Conservation (phyloP, 2,113 vertebrate species). For the Spilogale gracilis region DNA sequence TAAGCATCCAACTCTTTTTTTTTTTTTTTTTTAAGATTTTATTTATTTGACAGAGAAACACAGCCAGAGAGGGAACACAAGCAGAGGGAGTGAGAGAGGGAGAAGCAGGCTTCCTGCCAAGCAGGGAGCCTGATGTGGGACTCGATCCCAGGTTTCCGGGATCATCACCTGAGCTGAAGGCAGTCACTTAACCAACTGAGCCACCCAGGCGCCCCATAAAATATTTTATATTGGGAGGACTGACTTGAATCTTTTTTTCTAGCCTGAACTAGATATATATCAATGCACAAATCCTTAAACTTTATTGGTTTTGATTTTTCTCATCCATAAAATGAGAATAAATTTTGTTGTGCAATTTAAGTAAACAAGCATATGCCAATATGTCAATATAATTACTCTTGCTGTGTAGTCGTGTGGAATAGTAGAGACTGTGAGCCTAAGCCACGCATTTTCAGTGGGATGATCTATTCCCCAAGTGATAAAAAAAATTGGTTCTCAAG, state of each 20-base stretch:
- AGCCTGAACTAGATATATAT: not conserved
- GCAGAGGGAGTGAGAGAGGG: too few species aligned
- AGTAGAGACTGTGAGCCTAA: not conserved
- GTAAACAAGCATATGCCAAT: not conserved
- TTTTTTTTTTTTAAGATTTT: too few species aligned
- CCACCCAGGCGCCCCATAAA: too few species aligned
- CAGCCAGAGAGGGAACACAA: too few species aligned
- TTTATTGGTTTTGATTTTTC: not conserved
- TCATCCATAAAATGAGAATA: constrained; percentile 32
- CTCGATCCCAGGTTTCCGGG: too few species aligned
- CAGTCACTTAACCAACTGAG: too few species aligned
- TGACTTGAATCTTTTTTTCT: not conserved
- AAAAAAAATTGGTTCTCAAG: not conserved
- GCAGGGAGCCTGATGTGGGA: too few species aligned
- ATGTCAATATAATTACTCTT: not conserved
- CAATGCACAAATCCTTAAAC: not conserved
- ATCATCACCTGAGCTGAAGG: too few species aligned
- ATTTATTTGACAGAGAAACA: too few species aligned
- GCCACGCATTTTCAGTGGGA: not conserved
- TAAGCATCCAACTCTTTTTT: too few species aligned
- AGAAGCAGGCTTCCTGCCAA: too few species aligned
- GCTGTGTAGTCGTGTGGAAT: not conserved
- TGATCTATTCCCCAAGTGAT: not conserved
- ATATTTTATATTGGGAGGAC: not conserved
- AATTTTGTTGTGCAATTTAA: not conserved